These are phyloP conservation scores for Acholoe squamosa DNA, from an alignment of 2,888 invertebrate species.

Conservation along the genomic window DNA sequence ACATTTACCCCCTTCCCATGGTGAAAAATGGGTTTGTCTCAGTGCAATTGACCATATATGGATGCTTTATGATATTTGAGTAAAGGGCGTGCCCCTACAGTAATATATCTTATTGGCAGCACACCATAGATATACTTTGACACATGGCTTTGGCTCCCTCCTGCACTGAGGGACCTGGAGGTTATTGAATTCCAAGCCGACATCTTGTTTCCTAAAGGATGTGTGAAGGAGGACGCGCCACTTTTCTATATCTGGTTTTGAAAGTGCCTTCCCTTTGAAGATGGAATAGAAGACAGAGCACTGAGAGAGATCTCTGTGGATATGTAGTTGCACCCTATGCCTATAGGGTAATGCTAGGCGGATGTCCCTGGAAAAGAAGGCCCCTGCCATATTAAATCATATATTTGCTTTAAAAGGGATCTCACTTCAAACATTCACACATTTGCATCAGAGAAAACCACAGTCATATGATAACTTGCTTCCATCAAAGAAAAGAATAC, in stretches of 20 bases:
- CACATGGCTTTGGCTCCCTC: neutral
- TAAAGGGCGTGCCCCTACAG: too few species aligned
- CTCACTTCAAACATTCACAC: neutral
- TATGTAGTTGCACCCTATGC: neutral
- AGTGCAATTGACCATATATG: too few species aligned
- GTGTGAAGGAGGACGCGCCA: neutral
- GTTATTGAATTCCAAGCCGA: conserved; percentile 24
- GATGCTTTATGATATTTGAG: too few species aligned
- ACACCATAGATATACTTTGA: neutral
- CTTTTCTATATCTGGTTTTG: neutral
- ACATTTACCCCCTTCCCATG: too few species aligned
- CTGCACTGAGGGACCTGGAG: neutral
- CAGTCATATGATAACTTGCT: conserved; percentile 13
- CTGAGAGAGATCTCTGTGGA: neutral
- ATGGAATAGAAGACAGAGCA: neutral
- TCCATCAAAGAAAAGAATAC: neutral
- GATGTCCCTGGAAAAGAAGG: neutral
- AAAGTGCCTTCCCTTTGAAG: neutral
- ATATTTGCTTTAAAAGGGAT: conserved; percentile 7
- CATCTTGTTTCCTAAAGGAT: conserved; percentile 27
- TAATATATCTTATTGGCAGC: neutral
- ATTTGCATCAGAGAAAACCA: neutral
- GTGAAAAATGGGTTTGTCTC: too few species aligned
- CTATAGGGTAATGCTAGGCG: neutral
- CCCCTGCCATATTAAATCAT: neutral